phyloP scores from a whole-genome alignment of 2,113 vertebrate genomes.

The Oryzias woworae region DNA sequence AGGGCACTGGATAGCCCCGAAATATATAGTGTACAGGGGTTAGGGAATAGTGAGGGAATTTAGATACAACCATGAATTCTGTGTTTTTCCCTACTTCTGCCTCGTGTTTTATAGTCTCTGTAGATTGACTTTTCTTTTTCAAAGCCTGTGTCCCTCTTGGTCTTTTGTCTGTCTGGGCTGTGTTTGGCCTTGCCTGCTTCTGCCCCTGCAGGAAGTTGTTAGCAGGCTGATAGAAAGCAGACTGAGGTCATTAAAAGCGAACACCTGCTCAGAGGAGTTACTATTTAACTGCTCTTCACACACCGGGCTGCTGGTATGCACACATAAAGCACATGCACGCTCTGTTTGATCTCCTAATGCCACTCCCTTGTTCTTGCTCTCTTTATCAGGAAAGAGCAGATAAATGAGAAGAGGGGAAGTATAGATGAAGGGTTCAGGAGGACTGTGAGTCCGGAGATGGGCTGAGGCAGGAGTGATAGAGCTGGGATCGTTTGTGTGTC shows the following conservation, averaged over 20 bases:
- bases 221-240: conserved; percentile 65
- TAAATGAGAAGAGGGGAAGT: conserved; percentile 55
- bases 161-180: conserved; percentile 45
- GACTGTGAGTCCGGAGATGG: conserved; percentile 43
- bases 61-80: conserved; percentile 1
- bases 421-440: conserved; percentile 46
- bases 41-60: no score
- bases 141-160: conserved; percentile 15
- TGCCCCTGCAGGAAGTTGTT: conserved; percentile 72
- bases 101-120: conserved; percentile 22
- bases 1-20: no score
- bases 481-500: conserved; percentile 41
- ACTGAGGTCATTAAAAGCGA: conserved; percentile 68
- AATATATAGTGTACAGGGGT: no score
- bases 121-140: neutral
- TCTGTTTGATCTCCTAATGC: conserved; percentile 60
- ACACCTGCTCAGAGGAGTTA: conserved; percentile 75
- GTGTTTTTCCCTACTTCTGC: conserved; percentile 10
- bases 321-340: conserved; percentile 33
- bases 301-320: conserved; percentile 20
- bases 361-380: conserved; percentile 52
- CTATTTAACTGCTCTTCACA: conserved; percentile 66
- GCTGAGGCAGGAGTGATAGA: conserved; percentile 26
- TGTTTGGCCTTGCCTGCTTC: conserved; percentile 66
- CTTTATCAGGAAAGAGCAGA: conserved; percentile 50